Percentiles rank a stretch among this genome's conserved stretches.
phyloP scores from a whole-genome alignment of 2,113 vertebrate genomes.

The Propithecus coquereli region DNA sequence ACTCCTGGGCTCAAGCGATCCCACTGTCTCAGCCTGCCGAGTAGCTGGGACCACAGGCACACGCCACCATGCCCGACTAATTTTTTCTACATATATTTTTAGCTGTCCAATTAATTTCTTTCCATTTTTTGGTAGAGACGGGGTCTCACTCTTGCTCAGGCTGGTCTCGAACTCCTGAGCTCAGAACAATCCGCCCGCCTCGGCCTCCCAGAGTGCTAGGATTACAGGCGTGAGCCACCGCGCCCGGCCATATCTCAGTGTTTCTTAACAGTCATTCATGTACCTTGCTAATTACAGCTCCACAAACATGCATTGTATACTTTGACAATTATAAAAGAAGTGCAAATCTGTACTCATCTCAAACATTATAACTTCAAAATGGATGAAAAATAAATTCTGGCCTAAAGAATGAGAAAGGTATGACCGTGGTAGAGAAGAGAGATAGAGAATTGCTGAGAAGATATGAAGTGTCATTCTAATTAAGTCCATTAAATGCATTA shows the following conservation, averaged over 20 bases:
- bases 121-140: no score
- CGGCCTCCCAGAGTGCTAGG: no score
- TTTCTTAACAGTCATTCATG: background rate
- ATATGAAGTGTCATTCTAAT: background rate
- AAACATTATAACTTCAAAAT: background rate
- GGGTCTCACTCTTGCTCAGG: no score
- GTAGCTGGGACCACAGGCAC: no score
- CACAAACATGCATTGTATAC: background rate
- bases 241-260: background rate
- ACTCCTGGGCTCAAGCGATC: no score
- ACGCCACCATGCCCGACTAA: no score
- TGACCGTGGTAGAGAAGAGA: background rate
- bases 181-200: no score
- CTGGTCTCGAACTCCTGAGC: no score
- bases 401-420: background rate
- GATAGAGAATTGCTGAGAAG: background rate
- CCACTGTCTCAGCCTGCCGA: no score
- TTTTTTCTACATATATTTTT: no score
- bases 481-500: background rate
- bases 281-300: background rate
- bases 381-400: background rate
- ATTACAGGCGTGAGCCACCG: no score
- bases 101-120: no score
- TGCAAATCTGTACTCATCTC: conserved; percentile 20
- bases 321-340: background rate